These are phyloP conservation scores for Rhynchophorus ferrugineus DNA, from an alignment of 1,140 invertebrate genomes.

Conservation along the genomic window DNA sequence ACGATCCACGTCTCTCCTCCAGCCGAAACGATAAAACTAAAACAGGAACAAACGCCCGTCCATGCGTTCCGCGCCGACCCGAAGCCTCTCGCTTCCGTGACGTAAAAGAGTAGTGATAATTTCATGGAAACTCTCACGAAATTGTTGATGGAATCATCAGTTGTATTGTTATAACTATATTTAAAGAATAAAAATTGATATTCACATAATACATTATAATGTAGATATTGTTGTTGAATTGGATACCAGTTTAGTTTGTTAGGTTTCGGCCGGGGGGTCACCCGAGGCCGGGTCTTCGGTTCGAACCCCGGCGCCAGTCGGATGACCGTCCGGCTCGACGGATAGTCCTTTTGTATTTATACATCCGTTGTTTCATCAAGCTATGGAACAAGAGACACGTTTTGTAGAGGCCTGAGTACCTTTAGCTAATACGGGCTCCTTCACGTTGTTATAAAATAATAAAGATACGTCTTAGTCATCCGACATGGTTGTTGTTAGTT, in stretches of 20 bases:
- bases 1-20: too few relatives aligned
- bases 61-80: too few relatives aligned
- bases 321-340: too few relatives aligned
- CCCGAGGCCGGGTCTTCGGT: too few relatives aligned
- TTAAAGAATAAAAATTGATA: constrained; percentile 36
- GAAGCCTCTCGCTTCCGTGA: constrained; percentile 33
- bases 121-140: constrained; percentile 29
- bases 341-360: constrained; percentile 38
- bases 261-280: too few relatives aligned
- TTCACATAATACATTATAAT: constrained; percentile 38
- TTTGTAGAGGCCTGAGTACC: constrained; percentile 41
- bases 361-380: constrained; percentile 30
- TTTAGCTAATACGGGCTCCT: constrained; percentile 42
- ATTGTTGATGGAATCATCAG: constrained; percentile 37
- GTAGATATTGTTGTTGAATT: constrained; percentile 41
- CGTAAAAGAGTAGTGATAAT: constrained; percentile 35
- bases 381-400: constrained; percentile 35
- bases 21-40: too few relatives aligned
- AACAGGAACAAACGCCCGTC: too few relatives aligned
- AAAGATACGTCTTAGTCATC: constrained; percentile 35
- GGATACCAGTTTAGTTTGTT: constrained; percentile 12
- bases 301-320: too few relatives aligned
- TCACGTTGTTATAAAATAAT: constrained; percentile 44
- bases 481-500: constrained; percentile 38
- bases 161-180: constrained; percentile 40